Conservation (phyloP, 2,113 vertebrate species). For the Eudyptes chrysolophus region DNA sequence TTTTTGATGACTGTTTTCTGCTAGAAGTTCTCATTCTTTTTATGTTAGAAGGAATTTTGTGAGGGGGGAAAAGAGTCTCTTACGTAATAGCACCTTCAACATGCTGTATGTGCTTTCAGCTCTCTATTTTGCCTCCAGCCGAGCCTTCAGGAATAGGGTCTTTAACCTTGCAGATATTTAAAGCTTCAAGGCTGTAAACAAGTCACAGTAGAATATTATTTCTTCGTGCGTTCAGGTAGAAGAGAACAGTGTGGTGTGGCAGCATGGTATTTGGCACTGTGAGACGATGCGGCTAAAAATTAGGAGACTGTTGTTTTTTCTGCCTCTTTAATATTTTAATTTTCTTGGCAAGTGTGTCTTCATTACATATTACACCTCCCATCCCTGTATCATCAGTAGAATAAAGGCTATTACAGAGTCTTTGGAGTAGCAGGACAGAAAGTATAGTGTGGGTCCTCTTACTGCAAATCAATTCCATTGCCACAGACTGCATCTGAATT, state of each 20-base stretch:
- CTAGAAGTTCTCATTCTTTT: neutral
- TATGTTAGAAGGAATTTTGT: neutral
- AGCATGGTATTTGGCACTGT: neutral
- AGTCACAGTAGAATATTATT: neutral
- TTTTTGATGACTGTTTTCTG: neutral
- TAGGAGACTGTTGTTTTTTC: neutral
- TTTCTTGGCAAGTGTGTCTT: neutral
- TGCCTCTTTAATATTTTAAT: neutral
- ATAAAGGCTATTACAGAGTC: neutral
- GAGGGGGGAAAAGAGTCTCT: accelerated
- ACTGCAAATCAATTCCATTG: neutral
- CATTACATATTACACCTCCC: neutral
- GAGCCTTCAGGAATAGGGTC: neutral
- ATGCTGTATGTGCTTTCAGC: neutral
- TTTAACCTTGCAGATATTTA: neutral
- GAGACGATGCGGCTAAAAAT: neutral
- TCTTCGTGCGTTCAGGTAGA: neutral
- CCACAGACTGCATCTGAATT: neutral
- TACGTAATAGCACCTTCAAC: neutral
- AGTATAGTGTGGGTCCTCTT: neutral
- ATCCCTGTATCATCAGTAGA: neutral
- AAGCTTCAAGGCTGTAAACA: neutral
- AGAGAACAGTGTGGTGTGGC: neutral
- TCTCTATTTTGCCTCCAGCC: neutral
- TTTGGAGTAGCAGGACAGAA: neutral